Evolutionary conservation across 2,888 invertebrate genomes (phyloP), one percentile per base, ranked within the genome.

Genomic region (Tenthredo scrophulariae): DNA sequence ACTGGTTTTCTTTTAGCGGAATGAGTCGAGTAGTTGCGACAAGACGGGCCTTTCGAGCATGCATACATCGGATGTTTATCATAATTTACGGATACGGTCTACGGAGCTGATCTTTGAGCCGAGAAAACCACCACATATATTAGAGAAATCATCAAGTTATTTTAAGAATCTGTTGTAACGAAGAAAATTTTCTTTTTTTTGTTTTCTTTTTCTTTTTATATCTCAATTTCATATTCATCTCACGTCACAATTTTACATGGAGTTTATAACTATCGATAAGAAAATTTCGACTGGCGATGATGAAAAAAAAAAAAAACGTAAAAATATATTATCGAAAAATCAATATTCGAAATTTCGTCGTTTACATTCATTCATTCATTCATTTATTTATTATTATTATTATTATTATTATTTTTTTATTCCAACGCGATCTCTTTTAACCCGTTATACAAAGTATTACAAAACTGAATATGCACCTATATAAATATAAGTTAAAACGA

Each of bases 61-160:
- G 9, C 40, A 43, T n/a, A n/a, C 22, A 74, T 74, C 22, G 10
- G 43, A 74, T 22, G n/a, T 74, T 74, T 74, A 74, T 74, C 72
- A 22, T 40, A 74, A 74, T 74, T 74, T 7, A 74, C 72, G 43
- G 43, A 74, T 74, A 37, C 72, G 5, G 33, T 33, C 10, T 37
- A 26, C 62, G 18, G 67, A 40, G n/a, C 22, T 74, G 43, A 74
- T 74, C 43, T 67, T 67, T 67, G 29, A 33, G 33, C 18, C 15
- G 67, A 15, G 67, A 18, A 33, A 67, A 67, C 33, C 67, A 18
- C 67, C 67, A 18, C 67, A 67, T 33, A 67, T 33, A 18, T 15
- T 26, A 10, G 15, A 1, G 15, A 15, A 6, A 67, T 4, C 29
- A 67, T 33, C 0, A 33, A 13, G 13, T 67, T 67, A 18, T 22